These are phyloP conservation scores for Salmo trutta DNA, from an alignment of 2,797 vertebrate genomes.

Conservation along the genomic window DNA sequence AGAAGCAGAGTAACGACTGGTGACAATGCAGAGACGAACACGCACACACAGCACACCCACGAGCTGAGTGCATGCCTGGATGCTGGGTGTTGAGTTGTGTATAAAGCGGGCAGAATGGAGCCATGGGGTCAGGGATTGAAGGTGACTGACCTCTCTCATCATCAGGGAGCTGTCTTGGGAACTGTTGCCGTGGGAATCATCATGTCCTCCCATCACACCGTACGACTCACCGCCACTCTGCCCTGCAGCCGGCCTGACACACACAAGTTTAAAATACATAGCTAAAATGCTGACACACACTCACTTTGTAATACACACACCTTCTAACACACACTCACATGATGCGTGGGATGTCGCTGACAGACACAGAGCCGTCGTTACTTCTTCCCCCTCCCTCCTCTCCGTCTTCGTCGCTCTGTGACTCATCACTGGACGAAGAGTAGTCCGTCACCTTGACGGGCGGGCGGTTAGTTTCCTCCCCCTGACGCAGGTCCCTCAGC, in stretches of 20 bases:
- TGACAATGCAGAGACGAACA: constrained; percentile 15
- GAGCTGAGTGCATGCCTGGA: not conserved
- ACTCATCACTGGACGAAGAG: constrained; percentile 96
- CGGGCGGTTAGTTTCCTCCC: constrained; percentile 89
- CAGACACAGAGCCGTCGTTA: constrained; percentile 91
- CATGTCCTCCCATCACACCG: constrained; percentile 76
- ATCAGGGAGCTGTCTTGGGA: constrained; percentile 91
- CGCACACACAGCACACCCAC: not conserved
- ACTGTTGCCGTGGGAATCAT: constrained; percentile 79
- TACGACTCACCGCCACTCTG: constrained; percentile 81
- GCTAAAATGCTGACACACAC: no score
- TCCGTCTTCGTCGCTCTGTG: constrained; percentile 90
- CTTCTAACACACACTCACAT: constrained; percentile 81
- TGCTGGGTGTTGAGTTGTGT: not conserved
- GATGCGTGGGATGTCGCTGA: constrained; percentile 95
- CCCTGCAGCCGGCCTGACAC: constrained; percentile 84
- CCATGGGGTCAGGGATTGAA: constrained; percentile 11
- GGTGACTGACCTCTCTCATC: constrained; percentile 89
- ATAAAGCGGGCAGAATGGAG: not conserved
- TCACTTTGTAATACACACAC: no score
- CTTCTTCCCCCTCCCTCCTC: constrained; percentile 91
- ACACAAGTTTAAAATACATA: not conserved
- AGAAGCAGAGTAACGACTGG: constrained; percentile 27
- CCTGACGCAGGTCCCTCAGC: constrained; percentile 90
- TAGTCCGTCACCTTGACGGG: constrained; percentile 98